phyloP scores from a whole-genome alignment of 2,888 invertebrate genomes.

The Leptarthrus brevirostris region DNA sequence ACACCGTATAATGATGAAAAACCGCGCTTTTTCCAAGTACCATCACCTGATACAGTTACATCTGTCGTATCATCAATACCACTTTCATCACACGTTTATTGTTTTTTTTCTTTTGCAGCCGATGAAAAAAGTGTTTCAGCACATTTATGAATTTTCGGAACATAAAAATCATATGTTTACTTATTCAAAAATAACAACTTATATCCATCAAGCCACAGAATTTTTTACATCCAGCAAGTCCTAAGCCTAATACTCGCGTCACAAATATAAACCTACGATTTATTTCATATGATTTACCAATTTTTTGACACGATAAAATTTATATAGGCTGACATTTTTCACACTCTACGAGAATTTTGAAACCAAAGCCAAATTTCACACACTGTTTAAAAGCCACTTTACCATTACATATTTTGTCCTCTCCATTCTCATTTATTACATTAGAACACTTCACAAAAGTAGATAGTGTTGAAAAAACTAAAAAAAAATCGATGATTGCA shows the following conservation, averaged over 20 bases:
- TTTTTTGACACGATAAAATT: slow-evolving; percentile 23
- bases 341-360: slow-evolving; percentile 23
- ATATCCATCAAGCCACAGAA: slow-evolving; percentile 29
- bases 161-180: slow-evolving; percentile 15
- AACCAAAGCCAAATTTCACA: slow-evolving; percentile 25
- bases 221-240: slow-evolving; percentile 12
- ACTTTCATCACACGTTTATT: slow-evolving; percentile 21
- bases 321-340: slow-evolving; percentile 19
- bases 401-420: background rate
- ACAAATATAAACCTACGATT: no score
- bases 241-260: no score
- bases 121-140: slow-evolving; percentile 51
- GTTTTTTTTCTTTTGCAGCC: slow-evolving; percentile 53
- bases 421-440: background rate
- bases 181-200: slow-evolving; percentile 24
- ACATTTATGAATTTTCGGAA: slow-evolving; percentile 3
- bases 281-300: no score
- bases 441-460: no score
- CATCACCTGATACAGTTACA: no score
- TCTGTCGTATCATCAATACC: no score
- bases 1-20: no score
- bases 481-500: background rate
- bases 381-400: slow-evolving; percentile 21
- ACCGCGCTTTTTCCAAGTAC: no score
- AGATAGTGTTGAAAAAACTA: slow-evolving; percentile 6